phyloP scores from a whole-genome alignment of 1,140 invertebrate species.

The Camponotus pennsylvanicus region DNA sequence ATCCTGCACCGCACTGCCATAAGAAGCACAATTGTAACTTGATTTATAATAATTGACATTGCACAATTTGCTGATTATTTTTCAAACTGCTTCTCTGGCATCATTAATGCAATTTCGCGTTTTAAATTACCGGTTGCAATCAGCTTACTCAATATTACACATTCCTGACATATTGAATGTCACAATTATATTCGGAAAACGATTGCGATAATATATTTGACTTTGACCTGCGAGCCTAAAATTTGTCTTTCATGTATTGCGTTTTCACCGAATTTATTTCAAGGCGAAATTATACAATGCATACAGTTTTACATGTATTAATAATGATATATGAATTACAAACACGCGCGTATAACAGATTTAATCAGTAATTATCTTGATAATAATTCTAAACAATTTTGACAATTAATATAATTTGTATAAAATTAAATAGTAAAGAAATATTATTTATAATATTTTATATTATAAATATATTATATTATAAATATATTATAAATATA shows the following conservation, averaged over 20 bases:
- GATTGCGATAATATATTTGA: constrained; percentile 14
- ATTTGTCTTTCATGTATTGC: not conserved
- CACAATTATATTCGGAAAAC: constrained; percentile 37
- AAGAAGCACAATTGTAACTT: not conserved
- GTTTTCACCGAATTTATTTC: not conserved
- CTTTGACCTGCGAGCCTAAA: not conserved
- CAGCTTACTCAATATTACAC: not conserved
- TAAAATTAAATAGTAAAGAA: not conserved
- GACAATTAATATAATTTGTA: not conserved
- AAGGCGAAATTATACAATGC: not conserved
- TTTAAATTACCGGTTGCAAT: not conserved
- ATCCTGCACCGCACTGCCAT: not conserved
- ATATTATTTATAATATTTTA: too few relatives aligned
- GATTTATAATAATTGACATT: constrained; percentile 33
- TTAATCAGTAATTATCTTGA: constrained; percentile 1
- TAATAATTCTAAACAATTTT: not conserved
- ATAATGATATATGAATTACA: not conserved
- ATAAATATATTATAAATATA: too few relatives aligned
- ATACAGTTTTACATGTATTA: not conserved
- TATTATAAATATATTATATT: too few relatives aligned
- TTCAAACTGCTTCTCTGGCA: constrained; percentile 22
- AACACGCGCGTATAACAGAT: not conserved
- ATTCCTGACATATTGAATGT: not conserved
- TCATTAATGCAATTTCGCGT: constrained; percentile 16
- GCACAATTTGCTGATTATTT: constrained; percentile 60